Evolutionary conservation across 2,888 invertebrate species (phyloP).

Genomic region (Pachymerium ferrugineum): DNA sequence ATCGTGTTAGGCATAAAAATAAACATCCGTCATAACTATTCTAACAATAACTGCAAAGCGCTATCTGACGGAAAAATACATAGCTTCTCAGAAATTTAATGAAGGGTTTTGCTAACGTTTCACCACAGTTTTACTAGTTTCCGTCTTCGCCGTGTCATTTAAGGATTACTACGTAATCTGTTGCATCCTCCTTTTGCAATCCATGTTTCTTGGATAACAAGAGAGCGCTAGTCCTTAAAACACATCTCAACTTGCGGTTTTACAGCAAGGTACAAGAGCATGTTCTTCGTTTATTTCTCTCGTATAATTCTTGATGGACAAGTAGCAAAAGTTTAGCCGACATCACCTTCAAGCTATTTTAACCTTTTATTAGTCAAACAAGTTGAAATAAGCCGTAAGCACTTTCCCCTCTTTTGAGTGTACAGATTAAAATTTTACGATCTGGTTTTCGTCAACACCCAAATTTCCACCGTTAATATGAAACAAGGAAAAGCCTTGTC

Average conservation of each 20-base stretch:
- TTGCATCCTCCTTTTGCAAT: not conserved
- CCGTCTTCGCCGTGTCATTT: not conserved
- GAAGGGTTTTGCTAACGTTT: too few relatives aligned
- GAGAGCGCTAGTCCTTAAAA: not conserved
- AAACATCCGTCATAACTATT: too few relatives aligned
- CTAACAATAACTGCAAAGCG: too few relatives aligned
- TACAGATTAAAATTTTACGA: constrained; percentile 4
- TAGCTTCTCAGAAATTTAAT: too few relatives aligned
- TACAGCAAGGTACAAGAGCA: not conserved
- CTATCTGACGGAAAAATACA: too few relatives aligned
- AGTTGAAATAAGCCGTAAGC: not conserved
- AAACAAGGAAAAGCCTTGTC: constrained; percentile 5
- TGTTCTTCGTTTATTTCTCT: not conserved
- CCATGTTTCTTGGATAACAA: not conserved
- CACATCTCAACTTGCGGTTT: not conserved
- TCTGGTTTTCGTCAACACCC: not conserved
- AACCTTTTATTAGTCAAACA: not conserved
- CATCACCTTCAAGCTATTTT: constrained; percentile 1
- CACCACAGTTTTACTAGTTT: not conserved
- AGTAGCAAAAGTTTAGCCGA: not conserved
- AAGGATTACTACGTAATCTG: not conserved
- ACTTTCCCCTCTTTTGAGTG: not conserved
- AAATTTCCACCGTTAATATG: not conserved
- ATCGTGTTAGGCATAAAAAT: too few relatives aligned
- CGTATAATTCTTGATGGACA: not conserved